Percentiles rank a stretch among this genome's conserved stretches.
Evolutionary conservation across 2,797 vertebrate genomes (phyloP).

Genomic region (Urosaurus nigricauda): DNA sequence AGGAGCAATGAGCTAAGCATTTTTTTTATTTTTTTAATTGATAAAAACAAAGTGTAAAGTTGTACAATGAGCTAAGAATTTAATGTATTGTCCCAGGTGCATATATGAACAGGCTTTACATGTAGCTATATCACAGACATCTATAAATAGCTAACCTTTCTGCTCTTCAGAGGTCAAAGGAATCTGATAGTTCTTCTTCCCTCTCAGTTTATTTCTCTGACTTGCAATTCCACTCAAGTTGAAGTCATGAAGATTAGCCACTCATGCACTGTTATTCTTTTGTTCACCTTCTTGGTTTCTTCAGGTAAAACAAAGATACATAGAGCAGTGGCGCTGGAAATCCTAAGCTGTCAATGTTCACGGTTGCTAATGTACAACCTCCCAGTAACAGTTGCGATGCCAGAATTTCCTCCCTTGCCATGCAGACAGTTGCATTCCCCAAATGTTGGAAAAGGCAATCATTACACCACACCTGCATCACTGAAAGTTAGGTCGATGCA

Average conservation of each 20-base stretch:
- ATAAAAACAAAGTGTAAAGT: too few relatives aligned
- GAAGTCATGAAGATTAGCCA: neutral
- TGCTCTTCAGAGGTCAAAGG: too few relatives aligned
- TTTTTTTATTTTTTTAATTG: too few relatives aligned
- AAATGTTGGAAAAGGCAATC: too few relatives aligned
- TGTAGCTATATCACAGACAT: too few relatives aligned
- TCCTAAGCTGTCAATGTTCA: neutral
- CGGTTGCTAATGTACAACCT: neutral
- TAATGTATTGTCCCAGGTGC: neutral
- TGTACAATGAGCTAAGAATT: neutral
- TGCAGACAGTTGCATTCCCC: too few relatives aligned
- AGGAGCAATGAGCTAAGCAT: neutral
- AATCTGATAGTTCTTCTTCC: neutral
- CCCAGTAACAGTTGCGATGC: too few relatives aligned
- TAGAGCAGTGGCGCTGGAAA: neutral
- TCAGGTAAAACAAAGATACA: neutral
- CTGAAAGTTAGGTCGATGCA: too few relatives aligned
- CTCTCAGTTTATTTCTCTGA: neutral
- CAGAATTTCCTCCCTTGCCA: too few relatives aligned
- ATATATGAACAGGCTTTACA: too few relatives aligned
- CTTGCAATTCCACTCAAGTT: too few relatives aligned
- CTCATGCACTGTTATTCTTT: neutral
- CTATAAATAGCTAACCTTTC: neutral
- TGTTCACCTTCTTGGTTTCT: neutral
- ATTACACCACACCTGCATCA: too few relatives aligned